Base-by-base conservation (phyloP, 2,888 invertebrate species). In the Vanessa cardui region DNA sequence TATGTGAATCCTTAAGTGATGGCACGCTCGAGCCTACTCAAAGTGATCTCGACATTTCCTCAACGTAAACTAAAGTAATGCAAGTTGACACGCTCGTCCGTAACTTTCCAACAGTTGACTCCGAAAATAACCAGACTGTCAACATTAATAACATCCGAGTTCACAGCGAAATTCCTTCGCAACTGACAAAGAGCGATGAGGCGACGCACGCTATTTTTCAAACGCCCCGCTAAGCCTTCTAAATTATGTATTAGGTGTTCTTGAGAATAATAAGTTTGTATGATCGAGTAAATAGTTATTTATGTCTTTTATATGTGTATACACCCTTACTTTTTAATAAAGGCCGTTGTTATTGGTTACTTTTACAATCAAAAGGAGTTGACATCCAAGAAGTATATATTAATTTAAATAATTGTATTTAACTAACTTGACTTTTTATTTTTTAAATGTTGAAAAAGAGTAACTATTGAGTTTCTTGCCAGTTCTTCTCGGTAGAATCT, bases 31-130 rank as follows among this genome's bases (percentile, higher is more conserved):
- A 73, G 18, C 18, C 73, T 62, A 68, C 74, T 61, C 82, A 75
- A 68, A 60, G 74, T 67, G 62, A 72, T 72, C 72, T 62, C 68
- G 73, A 77, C 78, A 73, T 81, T 76, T 74, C 79, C 76, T 74
- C 75, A 73, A 54, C 59, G 56, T 58, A 58, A 54, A 52, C 76
- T 72, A 71, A 80, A 82, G 78, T 82, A 75, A 78, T 75, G 80
- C 81, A 74, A 81, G 79, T 75, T 76, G 77, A 71, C 71, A 78
- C 76, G 77, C 79, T 79, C 76, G 72, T 73, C 75, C 70, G 75
- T 76, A 76, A 76, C 76, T 75, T 74, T 70, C 70, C 73, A 71
- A 68, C 76, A 71, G 75, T 76, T 72, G 72, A 75, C 76, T 73
- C 68, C 66, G 67, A 64, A 72, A 75, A 71, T 73, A 68, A 73